Evolutionary conservation across 1,140 invertebrate species (phyloP).

Genomic region (Cotesia chilonis): DNA sequence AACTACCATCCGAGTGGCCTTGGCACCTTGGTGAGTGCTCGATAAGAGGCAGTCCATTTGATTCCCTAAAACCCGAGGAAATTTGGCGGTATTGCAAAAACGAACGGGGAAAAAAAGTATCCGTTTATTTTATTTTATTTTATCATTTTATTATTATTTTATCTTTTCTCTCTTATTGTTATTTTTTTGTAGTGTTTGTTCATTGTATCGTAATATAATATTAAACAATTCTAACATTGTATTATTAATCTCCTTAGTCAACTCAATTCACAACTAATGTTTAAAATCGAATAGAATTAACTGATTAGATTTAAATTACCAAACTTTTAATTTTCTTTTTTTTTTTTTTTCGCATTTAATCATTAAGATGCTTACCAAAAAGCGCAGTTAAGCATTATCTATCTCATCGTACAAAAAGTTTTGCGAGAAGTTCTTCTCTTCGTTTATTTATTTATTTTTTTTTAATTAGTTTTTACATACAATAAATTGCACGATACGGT

Average conservation of each 20-base stretch:
- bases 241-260: background rate
- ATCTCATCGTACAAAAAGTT: slow-evolving; percentile 35
- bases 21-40: slow-evolving; percentile 32
- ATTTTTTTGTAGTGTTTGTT: background rate
- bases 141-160: background rate
- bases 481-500: background rate
- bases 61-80: slow-evolving; percentile 20
- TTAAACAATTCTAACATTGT: too few species aligned
- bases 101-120: background rate
- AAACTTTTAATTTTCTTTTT: background rate
- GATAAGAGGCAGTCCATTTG: slow-evolving; percentile 28
- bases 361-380: slow-evolving; percentile 13
- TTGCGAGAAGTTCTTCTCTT: slow-evolving; percentile 7
- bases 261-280: slow-evolving; percentile 9
- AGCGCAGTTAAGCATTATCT: slow-evolving; percentile 17
- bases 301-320: background rate
- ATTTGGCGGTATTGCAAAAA: slow-evolving; percentile 25
- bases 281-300: slow-evolving; percentile 5
- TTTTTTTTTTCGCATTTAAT: slow-evolving; percentile 7
- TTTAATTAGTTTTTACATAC: background rate
- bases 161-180: too few species aligned
- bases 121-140: background rate
- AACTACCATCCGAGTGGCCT: slow-evolving; percentile 33
- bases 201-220: background rate
- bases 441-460: slow-evolving; percentile 15